Base-by-base conservation (phyloP, 2,113 vertebrate species). In the Otolemur garnettii region DNA sequence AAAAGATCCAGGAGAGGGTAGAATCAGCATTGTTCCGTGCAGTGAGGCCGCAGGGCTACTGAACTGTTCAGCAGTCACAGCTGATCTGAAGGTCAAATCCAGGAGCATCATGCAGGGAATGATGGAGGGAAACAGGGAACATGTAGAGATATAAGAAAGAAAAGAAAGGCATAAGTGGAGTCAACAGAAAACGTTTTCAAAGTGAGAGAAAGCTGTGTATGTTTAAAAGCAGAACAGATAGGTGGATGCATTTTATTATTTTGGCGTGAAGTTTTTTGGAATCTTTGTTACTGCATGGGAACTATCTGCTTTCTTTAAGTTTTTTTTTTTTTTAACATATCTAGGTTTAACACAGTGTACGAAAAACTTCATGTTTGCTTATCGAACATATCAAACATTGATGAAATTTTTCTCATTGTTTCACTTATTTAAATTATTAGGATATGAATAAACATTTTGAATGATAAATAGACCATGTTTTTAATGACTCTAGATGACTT, bases 361-460 rank as follows among this genome's bases (percentile, higher is more conserved):
- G 50, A 90, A 92, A 86, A 85, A 55, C 24, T 22, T 45, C 81
- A 1, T 72, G 38, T 57, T 87, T 96, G 33, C 50, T 87, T n/a
- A 45, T 15, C 38, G 21, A 87, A 30, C 66, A 7, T 84, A 50
- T 69, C 33, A 87, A 7, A 83, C 17, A 60, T 78, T 91, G 57
- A 68, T 82, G 71, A 62, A 26, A 2, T 81, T 90, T 91, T 8
- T 4, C 5, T 64, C 6, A 14, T 64, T 45, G 24, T 74, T 80
- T 81, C 50, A 53, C 24, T 94, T 26, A 72, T 68, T 94, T 85
- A 64, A 87, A 81, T 53, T 83, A 53, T 59, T 82, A 55, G 33
- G 19, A 33, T 77, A 38, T 11, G 91, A 79, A 50, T 89, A 19
- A 50, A 42, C 8, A 60, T 62, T 95, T 50, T 55, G 17, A 88